phyloP scores from a whole-genome alignment of 2,797 vertebrate species.

The Gymnothorax reevesii region DNA sequence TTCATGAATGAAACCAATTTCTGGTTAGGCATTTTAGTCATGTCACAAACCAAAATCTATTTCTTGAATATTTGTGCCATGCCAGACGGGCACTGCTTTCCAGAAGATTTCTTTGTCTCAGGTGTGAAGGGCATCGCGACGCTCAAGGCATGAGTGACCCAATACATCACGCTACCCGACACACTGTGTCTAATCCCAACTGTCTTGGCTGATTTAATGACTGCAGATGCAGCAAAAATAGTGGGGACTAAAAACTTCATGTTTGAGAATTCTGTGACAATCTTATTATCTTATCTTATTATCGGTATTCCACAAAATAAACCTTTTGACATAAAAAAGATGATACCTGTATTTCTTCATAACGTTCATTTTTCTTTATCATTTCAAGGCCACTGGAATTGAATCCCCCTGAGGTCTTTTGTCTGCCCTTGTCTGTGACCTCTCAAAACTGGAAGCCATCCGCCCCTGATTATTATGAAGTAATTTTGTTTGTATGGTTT shows the following conservation, averaged over 20 bases:
- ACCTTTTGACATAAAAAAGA: background rate
- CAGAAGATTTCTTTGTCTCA: background rate
- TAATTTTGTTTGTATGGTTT: background rate
- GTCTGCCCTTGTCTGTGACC: background rate
- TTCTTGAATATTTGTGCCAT: background rate
- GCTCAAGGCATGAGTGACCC: conserved; percentile 4
- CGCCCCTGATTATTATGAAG: background rate
- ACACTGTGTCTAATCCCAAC: background rate
- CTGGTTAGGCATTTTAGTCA: background rate
- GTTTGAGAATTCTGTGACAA: conserved; percentile 1
- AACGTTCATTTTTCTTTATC: background rate
- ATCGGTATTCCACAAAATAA: background rate
- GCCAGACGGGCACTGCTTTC: background rate
- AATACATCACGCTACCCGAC: conserved; percentile 12
- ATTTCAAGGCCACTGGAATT: background rate
- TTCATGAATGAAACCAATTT: background rate
- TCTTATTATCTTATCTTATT: background rate
- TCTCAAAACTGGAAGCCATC: background rate
- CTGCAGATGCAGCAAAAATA: background rate
- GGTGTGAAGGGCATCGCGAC: background rate
- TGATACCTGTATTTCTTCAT: background rate
- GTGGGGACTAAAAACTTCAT: background rate
- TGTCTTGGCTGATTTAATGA: background rate
- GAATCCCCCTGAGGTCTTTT: background rate
- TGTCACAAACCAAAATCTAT: background rate